These are phyloP conservation scores for Nothobranchius kuhntae DNA, from an alignment of 2,113 vertebrate genomes.

Conservation along the genomic window DNA sequence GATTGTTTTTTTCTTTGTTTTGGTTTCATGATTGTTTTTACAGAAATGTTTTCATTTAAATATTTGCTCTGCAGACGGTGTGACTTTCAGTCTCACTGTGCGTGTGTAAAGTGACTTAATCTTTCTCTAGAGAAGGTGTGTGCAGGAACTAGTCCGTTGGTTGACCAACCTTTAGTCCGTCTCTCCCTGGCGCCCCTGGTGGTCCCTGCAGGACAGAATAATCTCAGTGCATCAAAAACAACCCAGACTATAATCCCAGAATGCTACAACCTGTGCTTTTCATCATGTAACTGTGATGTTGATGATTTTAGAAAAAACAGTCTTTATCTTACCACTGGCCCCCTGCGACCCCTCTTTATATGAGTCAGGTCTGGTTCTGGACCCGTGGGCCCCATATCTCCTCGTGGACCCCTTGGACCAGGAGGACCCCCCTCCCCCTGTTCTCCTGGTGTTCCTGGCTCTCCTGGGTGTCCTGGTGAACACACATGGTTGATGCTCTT, in stretches of 20 bases:
- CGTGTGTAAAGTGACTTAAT: too few relatives aligned
- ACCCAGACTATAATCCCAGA: too few relatives aligned
- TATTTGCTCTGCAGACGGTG: too few relatives aligned
- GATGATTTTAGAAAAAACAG: too few relatives aligned
- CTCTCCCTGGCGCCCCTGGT: slow-evolving; percentile 76
- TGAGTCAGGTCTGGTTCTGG: slow-evolving; percentile 78
- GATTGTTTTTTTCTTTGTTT: too few relatives aligned
- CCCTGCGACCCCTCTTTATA: slow-evolving; percentile 78
- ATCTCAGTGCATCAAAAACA: too few relatives aligned
- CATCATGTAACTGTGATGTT: background rate
- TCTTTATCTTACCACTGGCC: slow-evolving; percentile 74
- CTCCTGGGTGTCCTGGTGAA: slow-evolving; percentile 72
- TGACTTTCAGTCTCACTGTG: too few relatives aligned
- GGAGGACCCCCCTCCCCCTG: slow-evolving; percentile 60
- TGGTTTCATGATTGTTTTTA: too few relatives aligned
- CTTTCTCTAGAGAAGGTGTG: too few relatives aligned
- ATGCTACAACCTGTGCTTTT: background rate
- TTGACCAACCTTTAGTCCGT: slow-evolving; percentile 78
- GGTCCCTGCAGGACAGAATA: slow-evolving; percentile 65
- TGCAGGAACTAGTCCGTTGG: too few relatives aligned
- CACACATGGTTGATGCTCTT: background rate
- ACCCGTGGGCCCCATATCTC: slow-evolving; percentile 81
- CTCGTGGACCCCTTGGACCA: slow-evolving; percentile 74
- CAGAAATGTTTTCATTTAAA: too few relatives aligned
- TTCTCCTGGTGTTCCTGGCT: slow-evolving; percentile 73